Base-by-base conservation (phyloP, 2,113 vertebrate species). In the Pterocles orientalis region DNA sequence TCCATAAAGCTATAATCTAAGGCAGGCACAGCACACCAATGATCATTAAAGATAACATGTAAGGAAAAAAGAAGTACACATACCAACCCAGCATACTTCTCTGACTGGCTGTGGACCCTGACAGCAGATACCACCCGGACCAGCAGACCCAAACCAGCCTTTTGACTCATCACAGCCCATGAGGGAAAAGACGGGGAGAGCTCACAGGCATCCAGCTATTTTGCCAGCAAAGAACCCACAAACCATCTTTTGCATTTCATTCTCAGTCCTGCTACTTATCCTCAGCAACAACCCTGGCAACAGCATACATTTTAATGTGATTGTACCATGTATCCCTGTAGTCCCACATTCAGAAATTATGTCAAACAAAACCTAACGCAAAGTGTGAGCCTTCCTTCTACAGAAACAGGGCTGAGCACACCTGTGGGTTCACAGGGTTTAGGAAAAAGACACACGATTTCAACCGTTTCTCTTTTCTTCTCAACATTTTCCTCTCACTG, bases 101-200 rank as follows among this genome's bases (percentile, higher is more conserved):
- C 25, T 2, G n/a, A 12, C n/a, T 28, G 45, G 16, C 53, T 48
- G 33, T 24, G 18, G 51, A 66, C 18, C 13, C 12, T 56, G 58
- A 36, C 3, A 51, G 17, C 29, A 73, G 50, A 23, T 16, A 15
- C 24, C 33, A 43, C 8, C 18, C 12, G 33, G 54, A 18, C 19
- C 72, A 66, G 77, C 53, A 71, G 57, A 66, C 43, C 19, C 43
- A 84, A 75, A 70, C 8, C 34, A 89, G 33, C 54, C 18, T 50
- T 86, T 91, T 0, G 0, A 69, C 8, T 61, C 50, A 33, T 53
- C 7, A 4, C 3, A 82, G 47, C 28, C 65, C 78, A n/a, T 0
- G 12, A 36, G 50, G 41, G n/a, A 65, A 54, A 54, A 18, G 50
- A 28, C 19, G 31, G 23, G 39, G 48, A 51, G 31, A 80, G 36